A percentile compares a stretch with the other conserved stretches of the same genome.
phyloP scores from a whole-genome alignment of 2,888 invertebrate genomes.

The Parapristionchus giblindavisi region DNA sequence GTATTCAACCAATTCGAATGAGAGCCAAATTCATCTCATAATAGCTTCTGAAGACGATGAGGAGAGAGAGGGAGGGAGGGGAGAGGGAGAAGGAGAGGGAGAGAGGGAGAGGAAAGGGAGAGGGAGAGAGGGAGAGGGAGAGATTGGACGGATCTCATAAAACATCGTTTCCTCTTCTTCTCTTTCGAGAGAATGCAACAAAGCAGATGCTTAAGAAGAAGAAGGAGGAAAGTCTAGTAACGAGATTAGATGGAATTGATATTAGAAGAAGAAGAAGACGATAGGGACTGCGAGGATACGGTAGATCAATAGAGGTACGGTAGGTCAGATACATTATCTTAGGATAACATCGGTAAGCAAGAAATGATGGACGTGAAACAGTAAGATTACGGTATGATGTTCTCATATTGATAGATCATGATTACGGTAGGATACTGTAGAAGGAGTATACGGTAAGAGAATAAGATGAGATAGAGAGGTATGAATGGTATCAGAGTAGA shows the following conservation, averaged over 20 bases:
- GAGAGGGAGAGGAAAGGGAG: neutral
- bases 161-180: too few species aligned
- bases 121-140: neutral
- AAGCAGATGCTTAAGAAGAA: neutral
- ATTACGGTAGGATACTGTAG: neutral
- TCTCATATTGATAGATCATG: neutral
- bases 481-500: neutral
- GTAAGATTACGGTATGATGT: conserved; percentile 39
- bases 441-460: neutral
- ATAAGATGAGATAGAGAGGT: conserved; percentile 12
- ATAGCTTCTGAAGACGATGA: neutral
- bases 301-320: too few species aligned
- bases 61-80: neutral
- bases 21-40: neutral
- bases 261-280: too few species aligned
- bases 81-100: neutral
- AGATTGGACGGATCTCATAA: neutral
- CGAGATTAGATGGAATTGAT: neutral
- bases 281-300: too few species aligned
- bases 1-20: neutral
- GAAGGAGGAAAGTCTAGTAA: neutral
- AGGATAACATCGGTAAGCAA: neutral
- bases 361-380: neutral
- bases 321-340: too few species aligned
- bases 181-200: neutral